Base-by-base conservation (phyloP, 2,888 invertebrate genomes). In the Uloborus plumipes region DNA sequence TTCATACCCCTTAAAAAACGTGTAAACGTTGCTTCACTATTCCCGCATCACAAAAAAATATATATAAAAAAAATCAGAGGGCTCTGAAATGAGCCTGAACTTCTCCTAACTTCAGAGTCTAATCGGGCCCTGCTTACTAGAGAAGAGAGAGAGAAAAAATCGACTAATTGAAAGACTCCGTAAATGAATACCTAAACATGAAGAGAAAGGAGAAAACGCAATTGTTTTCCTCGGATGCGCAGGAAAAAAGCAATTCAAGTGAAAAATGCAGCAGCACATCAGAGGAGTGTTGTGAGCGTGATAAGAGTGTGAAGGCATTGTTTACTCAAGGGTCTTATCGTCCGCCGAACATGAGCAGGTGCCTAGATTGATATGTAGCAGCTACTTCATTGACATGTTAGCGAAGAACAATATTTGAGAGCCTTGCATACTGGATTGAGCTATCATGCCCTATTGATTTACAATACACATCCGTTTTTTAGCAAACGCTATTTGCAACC, bases 341-440 rank as follows among this genome's bases (percentile, higher is more conserved):
- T 53, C 18, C 22, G 69, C 69, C 50, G 70, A 69, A 64, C 74
- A 73, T 49, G 62, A 58, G 80, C 69, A 77, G 76, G 69, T 62
- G 66, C 58, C 58, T 61, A 31, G 80, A 80, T 80, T 80, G 80
- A 80, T 80, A 80, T 64, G 80, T 80, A 64, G 74, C 74, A 55
- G 74, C 74, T 62, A 55, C 50, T 53, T 74, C 73, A 80, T 80
- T 80, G 80, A 80, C 80, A 80, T 70, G 80, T 74, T 74, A 74
- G 53, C 49, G 39, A 70, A 70, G 69, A 80, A 74, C 80, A 80
- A 80, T 80, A 80, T 80, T 80, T 80, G 80, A 80, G 73, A 50
- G 61, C 47, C 79, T 72, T 72, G 79, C 71, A 72, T 72, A 67
- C 69, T 16, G 69, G 74, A 80, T 80, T 74, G 74, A 74, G 80